Base-by-base conservation (phyloP, 2,113 vertebrate genomes). In the Cacatua alba region DNA sequence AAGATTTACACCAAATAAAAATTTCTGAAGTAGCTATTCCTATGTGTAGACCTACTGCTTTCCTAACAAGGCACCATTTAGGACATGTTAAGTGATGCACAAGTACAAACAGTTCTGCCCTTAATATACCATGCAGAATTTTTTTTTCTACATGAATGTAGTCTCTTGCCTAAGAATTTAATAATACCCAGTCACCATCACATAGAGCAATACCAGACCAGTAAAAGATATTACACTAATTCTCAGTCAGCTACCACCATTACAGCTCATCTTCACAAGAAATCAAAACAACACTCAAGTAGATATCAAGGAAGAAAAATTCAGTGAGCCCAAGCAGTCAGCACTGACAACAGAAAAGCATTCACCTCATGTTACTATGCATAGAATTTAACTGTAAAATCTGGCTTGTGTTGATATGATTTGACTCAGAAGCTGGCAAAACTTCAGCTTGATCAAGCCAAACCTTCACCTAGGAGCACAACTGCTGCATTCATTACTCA, bases 201-300 rank as follows among this genome's bases (percentile, higher is more conserved):
- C 7, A 23, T 21, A 29, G 6, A 64, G 51, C 35, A 90, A 60
- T 13, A 52, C 24, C 44, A 80, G 39, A 55, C 9, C 35, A 78
- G n/a, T 37, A 53, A 28, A 74, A 78, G 23, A 33, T 74, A 59
- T 8, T 57, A 53, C 11, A 21, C 41, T 41, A 41, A 12, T 41
- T 41, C 41, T 41, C 41, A 37, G 49, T 74, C 64, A 86, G 23
- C 49, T 77, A 75, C 35, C 6, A 3, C 37, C 69, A 55, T 16
- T 29, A 78, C 11, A 88, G 28, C 63, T 44, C n/a, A 18, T 78
- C 46, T 88, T 63, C 13, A 16, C 17, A 63, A 62, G n/a, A 53
- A 57, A 77, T 1, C 28, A 48, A 52, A 82, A 33, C 35, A 72
- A 33, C 0, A 0, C 7, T 70, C 31, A 46, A 51, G 35, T 6